A percentile compares a stretch with the other conserved stretches of the same genome.
phyloP scores from a whole-genome alignment of 2,888 invertebrate species.

The Hirudinaria manillensis region DNA sequence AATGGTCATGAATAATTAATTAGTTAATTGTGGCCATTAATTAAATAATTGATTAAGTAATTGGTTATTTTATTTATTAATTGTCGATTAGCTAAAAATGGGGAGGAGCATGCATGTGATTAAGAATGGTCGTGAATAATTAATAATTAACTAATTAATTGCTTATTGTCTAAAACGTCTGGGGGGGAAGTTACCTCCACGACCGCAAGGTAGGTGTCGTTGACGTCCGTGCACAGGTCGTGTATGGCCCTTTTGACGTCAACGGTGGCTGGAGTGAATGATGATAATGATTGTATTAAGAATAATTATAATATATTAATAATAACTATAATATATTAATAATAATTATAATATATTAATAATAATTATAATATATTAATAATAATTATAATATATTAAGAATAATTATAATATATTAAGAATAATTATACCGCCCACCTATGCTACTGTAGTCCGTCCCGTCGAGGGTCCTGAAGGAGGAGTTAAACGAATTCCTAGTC shows the following conservation, averaged over 20 bases:
- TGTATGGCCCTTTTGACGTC: constrained; percentile 86
- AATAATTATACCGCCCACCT: constrained; percentile 57
- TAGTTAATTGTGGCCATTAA: too few relatives aligned
- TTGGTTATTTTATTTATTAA: too few relatives aligned
- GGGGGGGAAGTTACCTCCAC: constrained; percentile 63
- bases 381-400: constrained; percentile 14
- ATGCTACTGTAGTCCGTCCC: constrained; percentile 88
- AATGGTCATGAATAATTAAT: too few relatives aligned
- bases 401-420: not conserved
- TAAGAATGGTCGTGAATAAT: too few relatives aligned
- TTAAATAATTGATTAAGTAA: too few relatives aligned
- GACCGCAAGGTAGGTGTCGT: constrained; percentile 79
- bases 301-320: not conserved
- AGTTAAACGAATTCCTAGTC: constrained; percentile 67
- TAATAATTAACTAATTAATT: too few relatives aligned
- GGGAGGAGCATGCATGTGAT: not conserved
- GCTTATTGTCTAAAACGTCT: too few relatives aligned
- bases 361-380: too few relatives aligned
- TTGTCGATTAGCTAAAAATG: too few relatives aligned
- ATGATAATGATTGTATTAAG: constrained; percentile 15
- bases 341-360: not conserved
- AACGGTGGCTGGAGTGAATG: constrained; percentile 68
- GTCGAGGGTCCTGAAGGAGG: constrained; percentile 90
- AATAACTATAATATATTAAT: not conserved
- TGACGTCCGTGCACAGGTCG: constrained; percentile 73